These are phyloP conservation scores for Aleiodes leptofemur DNA, from an alignment of 2,888 invertebrate species.

Conservation along the genomic window DNA sequence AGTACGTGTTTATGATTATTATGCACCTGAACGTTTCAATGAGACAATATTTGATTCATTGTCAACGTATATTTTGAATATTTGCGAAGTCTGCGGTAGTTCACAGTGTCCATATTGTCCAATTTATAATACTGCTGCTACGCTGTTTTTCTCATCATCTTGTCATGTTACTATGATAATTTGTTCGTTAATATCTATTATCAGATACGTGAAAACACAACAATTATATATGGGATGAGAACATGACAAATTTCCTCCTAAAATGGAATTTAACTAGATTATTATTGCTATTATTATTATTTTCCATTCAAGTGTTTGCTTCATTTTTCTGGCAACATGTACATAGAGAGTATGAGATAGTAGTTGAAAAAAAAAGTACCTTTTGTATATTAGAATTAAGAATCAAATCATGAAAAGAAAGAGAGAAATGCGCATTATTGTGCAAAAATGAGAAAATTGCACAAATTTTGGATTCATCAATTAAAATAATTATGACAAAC, in stretches of 20 bases:
- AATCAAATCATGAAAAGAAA: no score
- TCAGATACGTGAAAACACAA: conserved; percentile 64
- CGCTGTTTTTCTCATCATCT: conserved; percentile 58
- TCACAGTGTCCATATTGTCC: conserved; percentile 96
- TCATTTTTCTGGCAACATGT: conserved; percentile 5
- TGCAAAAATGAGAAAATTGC: no score
- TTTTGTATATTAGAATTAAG: no score
- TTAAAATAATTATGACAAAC: no score
- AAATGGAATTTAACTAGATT: no score
- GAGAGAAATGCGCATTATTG: no score
- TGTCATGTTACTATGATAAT: conserved; percentile 59
- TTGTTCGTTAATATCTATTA: conserved; percentile 57
- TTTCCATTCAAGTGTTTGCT: not conserved
- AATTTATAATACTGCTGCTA: conserved; percentile 84
- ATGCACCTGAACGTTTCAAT: conserved; percentile 95
- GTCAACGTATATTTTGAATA: conserved; percentile 90
- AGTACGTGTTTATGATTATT: conserved; percentile 95
- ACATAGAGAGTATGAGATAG: conserved; percentile 15
- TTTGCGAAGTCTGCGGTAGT: conserved; percentile 95
- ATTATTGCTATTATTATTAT: no score
- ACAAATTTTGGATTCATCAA: not conserved
- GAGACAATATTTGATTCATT: conserved; percentile 93
- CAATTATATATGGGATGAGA: conserved; percentile 63
- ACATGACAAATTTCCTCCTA: not conserved
- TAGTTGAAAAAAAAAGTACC: not conserved